Conservation (phyloP, 1,140 invertebrate genomes). For the Cyrtorhinus lividipennis region DNA sequence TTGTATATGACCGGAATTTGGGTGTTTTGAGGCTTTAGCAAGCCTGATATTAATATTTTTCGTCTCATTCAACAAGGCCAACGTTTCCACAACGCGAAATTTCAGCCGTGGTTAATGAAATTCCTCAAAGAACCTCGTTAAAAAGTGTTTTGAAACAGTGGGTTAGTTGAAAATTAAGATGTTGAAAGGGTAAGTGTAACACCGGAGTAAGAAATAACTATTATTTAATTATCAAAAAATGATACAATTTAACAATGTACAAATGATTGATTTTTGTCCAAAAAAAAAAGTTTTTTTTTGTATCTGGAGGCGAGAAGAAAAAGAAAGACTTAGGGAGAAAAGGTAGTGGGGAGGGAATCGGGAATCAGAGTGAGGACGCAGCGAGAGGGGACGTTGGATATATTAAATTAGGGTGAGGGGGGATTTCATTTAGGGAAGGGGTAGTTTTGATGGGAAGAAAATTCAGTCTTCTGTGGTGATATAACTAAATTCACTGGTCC, state of each 20-base stretch:
- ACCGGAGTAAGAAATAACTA: slow-evolving; percentile 10
- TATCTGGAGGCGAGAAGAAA: neutral
- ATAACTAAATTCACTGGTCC: neutral
- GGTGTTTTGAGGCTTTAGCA: too few relatives aligned
- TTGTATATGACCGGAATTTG: too few relatives aligned
- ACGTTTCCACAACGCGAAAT: too few relatives aligned
- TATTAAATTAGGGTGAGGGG: neutral
- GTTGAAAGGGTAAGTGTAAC: too few relatives aligned
- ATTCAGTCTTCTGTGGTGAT: slow-evolving; percentile 2
- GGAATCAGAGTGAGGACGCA: slow-evolving; percentile 1
- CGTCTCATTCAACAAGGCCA: too few relatives aligned
- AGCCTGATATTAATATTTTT: too few relatives aligned
- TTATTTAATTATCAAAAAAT: slow-evolving; percentile 12
- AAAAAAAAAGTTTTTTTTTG: too few relatives aligned
- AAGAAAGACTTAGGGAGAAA: neutral
- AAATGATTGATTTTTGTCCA: neutral
- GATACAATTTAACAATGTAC: slow-evolving; percentile 6
- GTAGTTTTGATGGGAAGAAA: neutral
- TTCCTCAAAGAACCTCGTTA: too few relatives aligned
- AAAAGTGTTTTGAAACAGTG: too few relatives aligned
- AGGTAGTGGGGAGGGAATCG: neutral
- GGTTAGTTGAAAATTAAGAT: too few relatives aligned
- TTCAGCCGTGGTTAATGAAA: too few relatives aligned
- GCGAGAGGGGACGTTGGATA: neutral
- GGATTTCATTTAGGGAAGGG: neutral